These are phyloP conservation scores for Teleopsis dalmanni DNA, from an alignment of 1,140 invertebrate genomes.

Conservation along the genomic window DNA sequence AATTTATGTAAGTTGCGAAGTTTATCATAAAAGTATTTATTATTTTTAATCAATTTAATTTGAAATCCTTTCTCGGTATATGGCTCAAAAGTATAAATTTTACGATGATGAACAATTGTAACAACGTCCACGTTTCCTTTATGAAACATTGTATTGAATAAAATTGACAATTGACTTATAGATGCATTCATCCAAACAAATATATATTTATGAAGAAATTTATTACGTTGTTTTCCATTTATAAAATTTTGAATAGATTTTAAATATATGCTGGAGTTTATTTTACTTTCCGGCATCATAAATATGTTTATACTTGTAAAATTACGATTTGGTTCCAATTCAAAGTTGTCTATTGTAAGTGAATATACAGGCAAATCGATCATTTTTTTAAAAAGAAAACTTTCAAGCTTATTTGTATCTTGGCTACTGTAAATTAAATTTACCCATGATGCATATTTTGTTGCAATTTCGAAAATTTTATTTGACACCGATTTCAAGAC, in stretches of 20 bases:
- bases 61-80: constrained; percentile 20
- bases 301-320: constrained; percentile 29
- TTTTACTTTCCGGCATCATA: constrained; percentile 13
- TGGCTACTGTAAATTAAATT: constrained; percentile 7
- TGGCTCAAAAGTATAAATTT: constrained; percentile 30
- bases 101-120: constrained; percentile 13
- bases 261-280: constrained; percentile 9
- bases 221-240: constrained; percentile 24
- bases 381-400: constrained; percentile 20
- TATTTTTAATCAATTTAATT: constrained; percentile 1
- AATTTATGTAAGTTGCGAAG: constrained; percentile 22
- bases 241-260: constrained; percentile 24
- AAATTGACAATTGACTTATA: constrained; percentile 9
- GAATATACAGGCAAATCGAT: constrained; percentile 15
- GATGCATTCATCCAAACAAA: constrained; percentile 27
- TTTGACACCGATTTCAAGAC: no score
- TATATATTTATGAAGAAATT: constrained; percentile 30
- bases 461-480: constrained; percentile 3
- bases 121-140: constrained; percentile 22
- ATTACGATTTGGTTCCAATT: constrained; percentile 20
- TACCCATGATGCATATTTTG: not conserved
- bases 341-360: constrained; percentile 15
- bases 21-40: constrained; percentile 21
- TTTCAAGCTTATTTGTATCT: constrained; percentile 10
- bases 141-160: constrained; percentile 23